Conservation (phyloP, 2,797 vertebrate species). For the Adelosebastes latens region DNA sequence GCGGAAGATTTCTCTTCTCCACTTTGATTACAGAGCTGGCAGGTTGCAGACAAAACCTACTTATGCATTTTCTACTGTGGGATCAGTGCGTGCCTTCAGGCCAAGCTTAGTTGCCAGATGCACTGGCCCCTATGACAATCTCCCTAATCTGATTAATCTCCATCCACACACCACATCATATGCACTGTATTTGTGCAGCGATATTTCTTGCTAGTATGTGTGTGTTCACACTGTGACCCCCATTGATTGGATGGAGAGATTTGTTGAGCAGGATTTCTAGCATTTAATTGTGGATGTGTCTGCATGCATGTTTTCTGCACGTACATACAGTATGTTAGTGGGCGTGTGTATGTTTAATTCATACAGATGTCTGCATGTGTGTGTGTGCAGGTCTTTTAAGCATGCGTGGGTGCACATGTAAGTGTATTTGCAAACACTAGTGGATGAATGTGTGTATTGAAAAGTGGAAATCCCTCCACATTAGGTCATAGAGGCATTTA, state of each 20-base stretch:
- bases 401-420: neutral
- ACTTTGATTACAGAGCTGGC: slow-evolving; percentile 63
- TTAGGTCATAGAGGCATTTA: neutral
- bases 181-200: slow-evolving; percentile 41
- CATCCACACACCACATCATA: slow-evolving; percentile 45
- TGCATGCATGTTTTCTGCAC: neutral
- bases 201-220: slow-evolving; percentile 7
- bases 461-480: neutral
- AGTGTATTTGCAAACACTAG: neutral
- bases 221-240: neutral
- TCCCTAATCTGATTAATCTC: slow-evolving; percentile 72
- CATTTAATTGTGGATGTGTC: neutral
- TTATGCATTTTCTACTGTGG: slow-evolving; percentile 53
- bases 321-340: neutral
- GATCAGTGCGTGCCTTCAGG: slow-evolving; percentile 61
- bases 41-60: slow-evolving; percentile 58
- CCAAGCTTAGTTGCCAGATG: slow-evolving; percentile 63
- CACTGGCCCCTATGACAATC: slow-evolving; percentile 58
- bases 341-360: neutral
- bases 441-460: neutral
- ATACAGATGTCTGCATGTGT: neutral
- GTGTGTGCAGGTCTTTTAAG: neutral
- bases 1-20: slow-evolving; percentile 46
- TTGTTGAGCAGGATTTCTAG: neutral
- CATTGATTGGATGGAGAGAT: slow-evolving; percentile 8